Evolutionary conservation across 2,113 vertebrate species (phyloP).

Genomic region (Atractosteus spatula): DNA sequence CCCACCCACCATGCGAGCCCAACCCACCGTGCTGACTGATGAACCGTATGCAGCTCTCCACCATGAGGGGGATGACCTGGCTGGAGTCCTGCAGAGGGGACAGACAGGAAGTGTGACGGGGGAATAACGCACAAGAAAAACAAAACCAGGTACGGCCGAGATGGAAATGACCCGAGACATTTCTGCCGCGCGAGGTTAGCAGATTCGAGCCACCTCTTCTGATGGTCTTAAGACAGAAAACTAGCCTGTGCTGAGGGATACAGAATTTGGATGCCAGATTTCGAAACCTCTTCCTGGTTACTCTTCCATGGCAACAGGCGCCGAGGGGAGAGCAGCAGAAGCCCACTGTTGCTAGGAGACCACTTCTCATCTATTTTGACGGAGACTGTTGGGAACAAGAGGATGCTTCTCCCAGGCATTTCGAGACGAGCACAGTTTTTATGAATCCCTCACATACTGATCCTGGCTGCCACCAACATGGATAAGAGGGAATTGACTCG

Average conservation of each 20-base stretch:
- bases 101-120: not conserved
- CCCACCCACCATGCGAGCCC: not conserved
- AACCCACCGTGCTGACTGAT: slow-evolving; percentile 92
- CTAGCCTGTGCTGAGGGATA: slow-evolving; percentile 33
- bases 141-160: not conserved
- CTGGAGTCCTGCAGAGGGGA: slow-evolving; percentile 72
- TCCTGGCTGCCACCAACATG: too few species aligned
- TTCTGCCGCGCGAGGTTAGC: slow-evolving; percentile 3
- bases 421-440: too few species aligned
- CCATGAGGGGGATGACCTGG: slow-evolving; percentile 90
- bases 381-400: slow-evolving; percentile 30
- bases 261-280: slow-evolving; percentile 17
- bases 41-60: slow-evolving; percentile 96
- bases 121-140: slow-evolving; percentile 11
- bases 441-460: too few species aligned
- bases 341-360: slow-evolving; percentile 41
- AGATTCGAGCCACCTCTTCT: slow-evolving; percentile 24
- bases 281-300: not conserved
- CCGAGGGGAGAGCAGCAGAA: slow-evolving; percentile 25
- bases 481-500: too few species aligned
- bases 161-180: not conserved
- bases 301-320: slow-evolving; percentile 3
- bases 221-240: slow-evolving; percentile 9
- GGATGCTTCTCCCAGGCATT: not conserved
- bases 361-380: slow-evolving; percentile 21